Evolutionary conservation across 2,888 invertebrate species (phyloP), one percentile per base, ranked within the genome.

Genomic region (Drosophila tripunctata): DNA sequence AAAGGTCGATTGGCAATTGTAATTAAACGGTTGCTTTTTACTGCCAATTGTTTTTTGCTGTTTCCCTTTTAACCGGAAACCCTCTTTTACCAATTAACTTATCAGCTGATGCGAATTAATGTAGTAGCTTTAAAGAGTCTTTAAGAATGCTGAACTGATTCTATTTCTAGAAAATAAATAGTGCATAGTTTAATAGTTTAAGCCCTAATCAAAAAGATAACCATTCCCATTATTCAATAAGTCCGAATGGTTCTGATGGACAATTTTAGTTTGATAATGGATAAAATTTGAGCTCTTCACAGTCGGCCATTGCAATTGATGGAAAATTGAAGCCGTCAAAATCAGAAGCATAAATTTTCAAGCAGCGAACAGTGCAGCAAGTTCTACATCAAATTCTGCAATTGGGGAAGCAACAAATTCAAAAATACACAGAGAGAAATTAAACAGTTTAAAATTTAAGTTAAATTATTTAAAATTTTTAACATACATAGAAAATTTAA

Each of bases 1-100:
- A 45, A 67, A 48, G 52, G 55, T 68, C 57, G 86, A 86, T 86
- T 83, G 86, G 55, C 70, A 77, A 51, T 86, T 76, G 86, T 68
- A 81, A 81, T 81, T 86, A 86, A 86, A 60, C 50, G 60, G 47
- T 79, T 68, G 65, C 66, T 58, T 60, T 62, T 79, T 68, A 74
- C 67, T 79, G 58, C 24, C 62, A 67, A 64, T 79, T 54, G 43
- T 52, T 61, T 27, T 33, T 36, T 12, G 36, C 38, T 55, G 35
- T 43, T 47, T 43, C 40, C 21, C 21, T 12, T 21, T 50, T 30
- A 66, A 52, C 22, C 22, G 66, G 17, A 4, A 24, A 51, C 35
- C 27, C 41, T 31, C 21, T 8, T 47, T 40, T 24, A 30, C 7
- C 54, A 14, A 50, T 50, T 50, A 38, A 44, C 33, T 33, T 56